Base-by-base conservation (phyloP, 2,797 vertebrate genomes). In the Pelobates cultripes region DNA sequence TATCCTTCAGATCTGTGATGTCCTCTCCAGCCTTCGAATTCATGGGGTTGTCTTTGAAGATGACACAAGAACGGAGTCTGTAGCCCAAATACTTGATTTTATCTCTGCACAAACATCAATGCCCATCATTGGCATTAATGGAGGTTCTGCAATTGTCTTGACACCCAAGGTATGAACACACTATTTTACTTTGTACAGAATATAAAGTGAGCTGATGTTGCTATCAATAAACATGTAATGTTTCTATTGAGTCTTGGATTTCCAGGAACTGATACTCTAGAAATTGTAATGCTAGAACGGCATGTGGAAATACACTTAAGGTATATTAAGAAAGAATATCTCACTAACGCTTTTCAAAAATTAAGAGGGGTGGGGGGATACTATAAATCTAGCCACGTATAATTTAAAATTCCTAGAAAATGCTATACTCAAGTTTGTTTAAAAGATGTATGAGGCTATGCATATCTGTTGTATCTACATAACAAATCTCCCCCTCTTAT, bases 1-100 rank as follows among this genome's bases (percentile, higher is more conserved):
- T 73, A 95, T 98, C 88, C 95, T 96, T 87, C 96, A 96, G 82
- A 96, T 98, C 86, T 98, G 97, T 89, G 96, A 97, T 87, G 94
- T 97, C 82, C 93, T 98, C 91, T 96, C 96, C 78, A 95, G 96
- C 78, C 91, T 97, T 86, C 96, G 95, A 85, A 94, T 98, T 88
- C 97, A 98, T 86, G 97, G 97, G 79, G 94, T 98, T 42, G 97
- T 98, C 81, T 98, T 98, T 82, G 97, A 98, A 93, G 97, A 98
- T 90, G 96, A 97, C 80, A 87, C 90, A 7, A 88, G 92, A 79
- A 89, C 92, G 3, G 88, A 90, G 92, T 92, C 96, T 67, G 90
- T 97, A 82, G 96, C 96, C 78, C 97, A 96, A 83, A 97, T 98
- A 93, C 94, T 98, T 81, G 97, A 98, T 92, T 98, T 98, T 89